A percentile compares a stretch with the other conserved stretches of the same genome.
Conservation (phyloP, 2,888 invertebrate species). For the Melieria omissa region DNA sequence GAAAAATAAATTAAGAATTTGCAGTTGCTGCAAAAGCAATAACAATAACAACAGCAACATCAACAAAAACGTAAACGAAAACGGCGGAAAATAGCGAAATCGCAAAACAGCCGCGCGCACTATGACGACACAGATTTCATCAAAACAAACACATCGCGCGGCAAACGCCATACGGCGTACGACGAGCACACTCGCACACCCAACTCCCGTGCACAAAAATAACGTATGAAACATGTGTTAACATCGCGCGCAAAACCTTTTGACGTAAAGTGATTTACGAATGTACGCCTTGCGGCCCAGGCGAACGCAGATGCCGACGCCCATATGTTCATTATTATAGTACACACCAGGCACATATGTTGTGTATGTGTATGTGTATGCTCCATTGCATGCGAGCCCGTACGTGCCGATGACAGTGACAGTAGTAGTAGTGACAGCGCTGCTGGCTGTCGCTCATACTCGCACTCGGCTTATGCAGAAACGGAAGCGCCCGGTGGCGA, state of each 20-base stretch:
- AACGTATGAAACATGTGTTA: conserved; percentile 21
- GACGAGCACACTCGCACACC: conserved; percentile 22
- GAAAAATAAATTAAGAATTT: conserved; percentile 10
- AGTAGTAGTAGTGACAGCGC: no score
- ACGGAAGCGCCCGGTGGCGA: no score
- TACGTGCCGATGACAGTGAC: no score
- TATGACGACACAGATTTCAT: conserved; percentile 55
- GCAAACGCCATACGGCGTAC: conserved; percentile 3
- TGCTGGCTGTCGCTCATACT: no score
- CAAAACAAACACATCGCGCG: conserved; percentile 27
- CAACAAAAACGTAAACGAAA: conserved; percentile 1
- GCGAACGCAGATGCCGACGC: no score
- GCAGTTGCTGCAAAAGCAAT: conserved; percentile 14
- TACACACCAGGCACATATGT: no score
- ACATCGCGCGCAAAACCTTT: conserved; percentile 22
- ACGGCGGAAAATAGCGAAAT: background rate
- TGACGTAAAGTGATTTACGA: conserved; percentile 58
- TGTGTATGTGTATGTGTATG: no score
- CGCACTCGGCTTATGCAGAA: no score
- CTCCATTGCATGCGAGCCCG: no score
- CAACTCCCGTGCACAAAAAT: conserved; percentile 36
- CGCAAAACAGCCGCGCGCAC: conserved; percentile 20
- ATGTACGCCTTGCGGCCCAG: no score
- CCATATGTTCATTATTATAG: no score
- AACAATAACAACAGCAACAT: conserved; percentile 18